Percentiles rank a stretch among this genome's conserved stretches.
Conservation (phyloP, 2,797 vertebrate genomes). For the Loris lydekkerianus region DNA sequence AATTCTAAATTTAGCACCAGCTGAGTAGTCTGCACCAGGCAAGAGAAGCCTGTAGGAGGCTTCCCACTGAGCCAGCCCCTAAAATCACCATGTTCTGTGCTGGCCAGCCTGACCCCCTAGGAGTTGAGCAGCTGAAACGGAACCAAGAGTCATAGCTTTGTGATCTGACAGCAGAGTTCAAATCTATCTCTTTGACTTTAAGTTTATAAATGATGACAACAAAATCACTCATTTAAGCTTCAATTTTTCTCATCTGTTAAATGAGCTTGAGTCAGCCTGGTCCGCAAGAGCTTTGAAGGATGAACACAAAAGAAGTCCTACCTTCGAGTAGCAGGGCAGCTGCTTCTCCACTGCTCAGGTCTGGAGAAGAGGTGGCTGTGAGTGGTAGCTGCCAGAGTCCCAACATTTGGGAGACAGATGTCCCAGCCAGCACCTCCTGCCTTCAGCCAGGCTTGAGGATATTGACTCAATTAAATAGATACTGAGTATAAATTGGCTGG, state of each 20-base stretch:
- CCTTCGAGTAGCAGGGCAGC: accelerated
- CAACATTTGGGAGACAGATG: neutral
- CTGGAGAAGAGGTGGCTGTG: neutral
- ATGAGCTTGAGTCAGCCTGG: neutral
- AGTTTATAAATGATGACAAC: neutral
- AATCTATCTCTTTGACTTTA: neutral
- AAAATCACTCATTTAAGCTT: neutral
- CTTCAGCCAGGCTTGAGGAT: neutral
- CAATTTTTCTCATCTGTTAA: neutral
- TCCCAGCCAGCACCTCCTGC: neutral
- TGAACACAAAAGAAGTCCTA: neutral
- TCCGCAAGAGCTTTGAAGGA: neutral
- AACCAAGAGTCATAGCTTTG: neutral
- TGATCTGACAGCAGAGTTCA: neutral
- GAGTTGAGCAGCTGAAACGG: neutral
- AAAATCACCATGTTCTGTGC: neutral
- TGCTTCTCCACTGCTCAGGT: accelerated
- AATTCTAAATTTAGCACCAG: constrained; percentile 5
- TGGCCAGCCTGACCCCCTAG: neutral
- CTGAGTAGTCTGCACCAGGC: neutral
- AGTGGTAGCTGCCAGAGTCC: neutral
- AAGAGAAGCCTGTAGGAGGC: neutral
- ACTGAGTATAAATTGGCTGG: neutral
- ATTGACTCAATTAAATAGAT: neutral
- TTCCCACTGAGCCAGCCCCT: neutral